These are phyloP conservation scores for Rosalia funebris DNA, from an alignment of 2,888 invertebrate genomes.

Conservation along the genomic window DNA sequence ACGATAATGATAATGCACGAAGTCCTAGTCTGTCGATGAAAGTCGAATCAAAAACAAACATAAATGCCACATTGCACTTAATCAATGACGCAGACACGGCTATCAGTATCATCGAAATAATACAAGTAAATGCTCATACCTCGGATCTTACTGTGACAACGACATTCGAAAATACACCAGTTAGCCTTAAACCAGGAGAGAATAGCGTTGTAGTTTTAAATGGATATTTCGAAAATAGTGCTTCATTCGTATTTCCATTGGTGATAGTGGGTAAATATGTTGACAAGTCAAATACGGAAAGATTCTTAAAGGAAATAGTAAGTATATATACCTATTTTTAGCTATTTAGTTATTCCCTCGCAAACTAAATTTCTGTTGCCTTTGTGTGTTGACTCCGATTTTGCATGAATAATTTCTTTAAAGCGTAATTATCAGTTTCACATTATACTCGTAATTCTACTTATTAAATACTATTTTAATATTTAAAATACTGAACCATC, in stretches of 20 bases:
- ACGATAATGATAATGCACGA: too few species aligned
- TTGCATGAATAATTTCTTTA: too few species aligned
- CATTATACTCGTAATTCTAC: too few species aligned
- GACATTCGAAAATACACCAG: constrained; percentile 20
- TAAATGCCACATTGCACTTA: constrained; percentile 20
- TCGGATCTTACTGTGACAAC: constrained; percentile 13
- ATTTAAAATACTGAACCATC: too few species aligned
- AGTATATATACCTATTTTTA: too few species aligned
- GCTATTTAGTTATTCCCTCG: too few species aligned
- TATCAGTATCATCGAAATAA: constrained; percentile 25
- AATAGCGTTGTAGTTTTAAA: constrained; percentile 16
- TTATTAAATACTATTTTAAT: too few species aligned
- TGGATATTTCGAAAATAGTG: constrained; percentile 34
- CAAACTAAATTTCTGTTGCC: too few species aligned
- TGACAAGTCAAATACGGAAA: background rate
- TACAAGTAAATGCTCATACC: constrained; percentile 28
- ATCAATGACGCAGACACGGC: constrained; percentile 7
- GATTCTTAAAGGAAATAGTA: constrained; percentile 42
- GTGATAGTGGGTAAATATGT: constrained; percentile 20
- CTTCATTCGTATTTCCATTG: constrained; percentile 27
- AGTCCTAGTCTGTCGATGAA: constrained; percentile 1
- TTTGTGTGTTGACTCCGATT: too few species aligned
- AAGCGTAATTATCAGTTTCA: too few species aligned
- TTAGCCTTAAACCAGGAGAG: constrained; percentile 2
- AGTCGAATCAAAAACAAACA: constrained; percentile 13